These are phyloP conservation scores for Lepidurus couesii DNA, from an alignment of 1,140 invertebrate genomes.

Conservation along the genomic window DNA sequence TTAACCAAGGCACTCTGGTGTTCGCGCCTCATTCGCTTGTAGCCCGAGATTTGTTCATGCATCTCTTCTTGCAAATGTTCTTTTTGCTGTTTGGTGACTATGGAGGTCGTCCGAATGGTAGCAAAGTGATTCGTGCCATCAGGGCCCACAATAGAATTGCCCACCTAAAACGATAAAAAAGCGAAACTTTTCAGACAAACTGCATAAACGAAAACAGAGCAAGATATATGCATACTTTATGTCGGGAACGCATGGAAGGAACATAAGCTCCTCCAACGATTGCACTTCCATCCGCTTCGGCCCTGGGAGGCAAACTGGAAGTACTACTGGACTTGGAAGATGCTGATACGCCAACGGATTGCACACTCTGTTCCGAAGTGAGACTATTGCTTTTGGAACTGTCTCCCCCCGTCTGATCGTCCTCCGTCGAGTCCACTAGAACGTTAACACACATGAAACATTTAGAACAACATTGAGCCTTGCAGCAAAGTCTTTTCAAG, in stretches of 20 bases:
- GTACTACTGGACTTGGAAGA: slow-evolving; percentile 81
- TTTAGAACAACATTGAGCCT: slow-evolving; percentile 23
- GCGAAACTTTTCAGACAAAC: background rate
- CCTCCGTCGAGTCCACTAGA: slow-evolving; percentile 62
- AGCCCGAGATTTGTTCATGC: slow-evolving; percentile 99
- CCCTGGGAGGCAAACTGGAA: slow-evolving; percentile 63
- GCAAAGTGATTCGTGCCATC: slow-evolving; percentile 79
- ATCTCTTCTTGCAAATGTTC: slow-evolving; percentile 98
- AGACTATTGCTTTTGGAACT: slow-evolving; percentile 95
- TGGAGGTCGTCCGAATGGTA: slow-evolving; percentile 95
- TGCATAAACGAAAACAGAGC: background rate
- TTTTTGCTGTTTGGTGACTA: slow-evolving; percentile 97
- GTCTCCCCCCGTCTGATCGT: slow-evolving; percentile 82
- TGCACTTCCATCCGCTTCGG: slow-evolving; percentile 37
- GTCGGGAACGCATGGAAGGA: background rate
- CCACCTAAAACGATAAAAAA: background rate
- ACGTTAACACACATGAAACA: slow-evolving; percentile 40
- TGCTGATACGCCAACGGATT: slow-evolving; percentile 73
- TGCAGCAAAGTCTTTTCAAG: background rate
- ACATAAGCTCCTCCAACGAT: background rate
- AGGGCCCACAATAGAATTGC: background rate
- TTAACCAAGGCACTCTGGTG: slow-evolving; percentile 87
- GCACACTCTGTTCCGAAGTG: slow-evolving; percentile 86
- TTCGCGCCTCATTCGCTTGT: slow-evolving; percentile 94
- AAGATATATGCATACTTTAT: background rate